Percentiles rank a stretch among this genome's conserved stretches.
Conservation (phyloP, 2,888 invertebrate species). For the Acleris sparsana region DNA sequence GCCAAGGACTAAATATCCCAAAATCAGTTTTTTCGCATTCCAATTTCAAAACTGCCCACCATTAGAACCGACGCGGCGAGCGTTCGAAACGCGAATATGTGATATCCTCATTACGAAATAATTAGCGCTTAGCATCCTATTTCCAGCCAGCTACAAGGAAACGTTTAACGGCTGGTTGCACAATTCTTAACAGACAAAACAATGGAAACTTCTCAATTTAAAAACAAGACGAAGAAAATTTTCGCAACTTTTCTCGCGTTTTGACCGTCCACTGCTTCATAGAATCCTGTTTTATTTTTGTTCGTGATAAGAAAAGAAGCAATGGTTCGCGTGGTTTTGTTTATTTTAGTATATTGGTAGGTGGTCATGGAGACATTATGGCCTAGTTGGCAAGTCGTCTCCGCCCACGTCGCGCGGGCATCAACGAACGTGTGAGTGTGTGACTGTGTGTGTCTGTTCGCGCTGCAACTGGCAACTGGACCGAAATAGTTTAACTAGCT, state of each 20-base stretch:
- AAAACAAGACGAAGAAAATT: slow-evolving; percentile 53
- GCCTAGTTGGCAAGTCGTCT: slow-evolving; percentile 72
- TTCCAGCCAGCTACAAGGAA: slow-evolving; percentile 66
- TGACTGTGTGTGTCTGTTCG: slow-evolving; percentile 51
- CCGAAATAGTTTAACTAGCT: slow-evolving; percentile 31
- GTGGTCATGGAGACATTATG: slow-evolving; percentile 65
- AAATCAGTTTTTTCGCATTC: background rate
- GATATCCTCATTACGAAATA: slow-evolving; percentile 60
- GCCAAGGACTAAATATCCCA: background rate
- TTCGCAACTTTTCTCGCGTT: slow-evolving; percentile 38
- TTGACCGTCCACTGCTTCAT: slow-evolving; percentile 44
- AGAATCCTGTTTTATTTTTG: slow-evolving; percentile 20
- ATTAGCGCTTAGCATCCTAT: slow-evolving; percentile 62
- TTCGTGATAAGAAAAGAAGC: slow-evolving; percentile 36
- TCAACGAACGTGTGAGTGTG: slow-evolving; percentile 63
- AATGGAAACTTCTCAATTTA: slow-evolving; percentile 69
- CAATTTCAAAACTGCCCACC: slow-evolving; percentile 4
- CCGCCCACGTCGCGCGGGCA: slow-evolving; percentile 66
- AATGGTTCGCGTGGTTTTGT: slow-evolving; percentile 45
- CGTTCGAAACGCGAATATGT: slow-evolving; percentile 37
- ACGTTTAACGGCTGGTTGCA: slow-evolving; percentile 70
- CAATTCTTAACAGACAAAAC: slow-evolving; percentile 74
- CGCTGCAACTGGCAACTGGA: slow-evolving; percentile 31
- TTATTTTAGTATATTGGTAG: slow-evolving; percentile 47
- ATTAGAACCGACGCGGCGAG: background rate